These are phyloP conservation scores for Tetrax tetrax DNA, from an alignment of 2,113 vertebrate species.

Conservation along the genomic window DNA sequence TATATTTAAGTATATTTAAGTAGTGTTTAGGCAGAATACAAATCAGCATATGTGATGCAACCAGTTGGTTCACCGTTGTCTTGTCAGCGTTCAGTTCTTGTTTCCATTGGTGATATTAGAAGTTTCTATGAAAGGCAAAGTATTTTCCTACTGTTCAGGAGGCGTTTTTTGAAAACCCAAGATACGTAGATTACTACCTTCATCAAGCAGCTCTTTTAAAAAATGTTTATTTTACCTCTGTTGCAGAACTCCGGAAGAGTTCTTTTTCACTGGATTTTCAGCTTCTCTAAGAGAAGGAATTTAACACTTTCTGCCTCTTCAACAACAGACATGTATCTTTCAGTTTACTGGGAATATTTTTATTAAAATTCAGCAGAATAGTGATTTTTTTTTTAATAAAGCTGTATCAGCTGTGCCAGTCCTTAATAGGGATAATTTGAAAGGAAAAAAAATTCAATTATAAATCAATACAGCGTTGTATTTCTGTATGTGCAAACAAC, in stretches of 20 bases:
- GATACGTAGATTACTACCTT: background rate
- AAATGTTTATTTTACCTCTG: background rate
- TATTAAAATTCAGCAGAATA: background rate
- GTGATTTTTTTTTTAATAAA: background rate
- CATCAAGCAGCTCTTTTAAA: background rate
- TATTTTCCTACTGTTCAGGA: background rate
- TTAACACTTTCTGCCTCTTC: background rate
- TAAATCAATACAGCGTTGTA: slow-evolving; percentile 34
- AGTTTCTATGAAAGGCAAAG: background rate
- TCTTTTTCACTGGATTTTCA: background rate
- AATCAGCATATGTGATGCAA: background rate
- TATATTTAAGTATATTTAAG: background rate
- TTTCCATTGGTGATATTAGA: background rate
- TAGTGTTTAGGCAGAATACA: background rate
- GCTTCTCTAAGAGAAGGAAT: background rate
- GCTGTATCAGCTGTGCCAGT: slow-evolving; percentile 1
- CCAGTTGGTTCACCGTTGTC: background rate
- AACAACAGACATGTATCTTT: background rate
- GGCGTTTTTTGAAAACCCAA: background rate
- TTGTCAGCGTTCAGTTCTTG: background rate
- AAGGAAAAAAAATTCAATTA: slow-evolving; percentile 16
- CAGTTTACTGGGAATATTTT: background rate
- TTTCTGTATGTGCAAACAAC: slow-evolving; percentile 41
- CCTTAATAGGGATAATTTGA: background rate
- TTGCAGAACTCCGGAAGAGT: background rate